Evolutionary conservation across 30 jellyfish, hydroid and myxozoan species (phyloP).

Genomic region (Hydractinia symbiolongicarpus): DNA sequence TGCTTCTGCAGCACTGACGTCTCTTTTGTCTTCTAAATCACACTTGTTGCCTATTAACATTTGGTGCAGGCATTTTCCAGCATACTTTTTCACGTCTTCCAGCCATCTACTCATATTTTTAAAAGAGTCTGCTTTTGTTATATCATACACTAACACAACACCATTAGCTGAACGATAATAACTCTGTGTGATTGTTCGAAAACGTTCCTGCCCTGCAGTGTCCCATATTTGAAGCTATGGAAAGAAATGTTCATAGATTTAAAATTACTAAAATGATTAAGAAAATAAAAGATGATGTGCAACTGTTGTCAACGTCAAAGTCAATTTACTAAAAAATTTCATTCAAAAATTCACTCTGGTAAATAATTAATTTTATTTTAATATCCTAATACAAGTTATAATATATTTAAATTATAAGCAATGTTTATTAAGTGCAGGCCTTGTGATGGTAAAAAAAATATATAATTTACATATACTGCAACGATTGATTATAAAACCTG

Average conservation of each 20-base stretch:
- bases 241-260: background rate
- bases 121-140: slow-evolving; percentile 41
- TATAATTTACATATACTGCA: no score
- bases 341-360: background rate
- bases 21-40: slow-evolving; percentile 46
- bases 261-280: no score
- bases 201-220: slow-evolving; percentile 88
- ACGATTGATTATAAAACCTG: no score
- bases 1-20: slow-evolving; percentile 43
- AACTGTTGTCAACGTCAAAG: background rate
- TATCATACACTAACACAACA: slow-evolving; percentile 65
- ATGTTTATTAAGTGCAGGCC: no score
- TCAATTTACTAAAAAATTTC: background rate
- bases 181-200: slow-evolving; percentile 75
- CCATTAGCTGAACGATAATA: slow-evolving; percentile 90
- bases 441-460: no score
- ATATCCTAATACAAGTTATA: no score
- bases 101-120: slow-evolving; percentile 56
- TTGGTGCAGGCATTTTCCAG: slow-evolving; percentile 43
- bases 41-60: slow-evolving; percentile 70
- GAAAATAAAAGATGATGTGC: background rate
- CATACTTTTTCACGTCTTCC: slow-evolving; percentile 56
- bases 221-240: slow-evolving; percentile 80
- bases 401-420: no score
- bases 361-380: no score